Evolutionary conservation across 2,113 vertebrate species (phyloP), one percentile per base, ranked within the genome.

Genomic region (Equus przewalskii): DNA sequence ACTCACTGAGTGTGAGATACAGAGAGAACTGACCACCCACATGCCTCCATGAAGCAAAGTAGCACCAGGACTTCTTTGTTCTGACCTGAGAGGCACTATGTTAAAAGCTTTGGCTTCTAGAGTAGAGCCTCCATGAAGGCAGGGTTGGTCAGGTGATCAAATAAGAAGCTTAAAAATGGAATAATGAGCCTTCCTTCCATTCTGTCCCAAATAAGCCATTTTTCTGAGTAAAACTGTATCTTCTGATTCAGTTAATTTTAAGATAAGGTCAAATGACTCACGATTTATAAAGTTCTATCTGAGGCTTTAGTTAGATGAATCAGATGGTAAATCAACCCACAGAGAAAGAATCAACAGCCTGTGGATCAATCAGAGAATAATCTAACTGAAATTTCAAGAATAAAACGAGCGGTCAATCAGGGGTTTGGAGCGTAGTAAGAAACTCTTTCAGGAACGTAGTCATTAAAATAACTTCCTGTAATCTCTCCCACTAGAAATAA

Each of bases 381-480:
- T 78, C 15, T 22, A 92, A 80, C n/a, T 90, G 49, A 84, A 91
- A 70, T 82, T 91, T 87, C 41, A 93, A 72, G 51, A 56, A 79
- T 75, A 65, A 97, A 93, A 93, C 64, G 41, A 81, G 36, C 93
- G 46, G 24, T 92, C 58, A 96, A 60, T 58, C 75, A 70, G 84
- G 26, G 76, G 96, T 96, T 96, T 78, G 13, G 72, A 72, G 46
- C 89, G 33, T 67, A 79, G 73, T 96, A 90, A 90, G 62, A 89
- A 96, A 87, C 22, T 94, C 49, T 90, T 82, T 78, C 30, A 91
- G 79, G 22, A 90, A 90, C 5, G 0, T 19, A 64, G 64, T 92
- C 95, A 93, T 91, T 96, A 91, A 96, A 92, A 70, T 90, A 96
- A 80, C 60, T 93, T 96, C 13, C 54, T 89, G 33, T 93, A 96